A percentile compares a stretch with the other conserved stretches of the same genome.
Evolutionary conservation across 1,140 invertebrate genomes (phyloP).

Genomic region (Frieseomelitta varia): DNA sequence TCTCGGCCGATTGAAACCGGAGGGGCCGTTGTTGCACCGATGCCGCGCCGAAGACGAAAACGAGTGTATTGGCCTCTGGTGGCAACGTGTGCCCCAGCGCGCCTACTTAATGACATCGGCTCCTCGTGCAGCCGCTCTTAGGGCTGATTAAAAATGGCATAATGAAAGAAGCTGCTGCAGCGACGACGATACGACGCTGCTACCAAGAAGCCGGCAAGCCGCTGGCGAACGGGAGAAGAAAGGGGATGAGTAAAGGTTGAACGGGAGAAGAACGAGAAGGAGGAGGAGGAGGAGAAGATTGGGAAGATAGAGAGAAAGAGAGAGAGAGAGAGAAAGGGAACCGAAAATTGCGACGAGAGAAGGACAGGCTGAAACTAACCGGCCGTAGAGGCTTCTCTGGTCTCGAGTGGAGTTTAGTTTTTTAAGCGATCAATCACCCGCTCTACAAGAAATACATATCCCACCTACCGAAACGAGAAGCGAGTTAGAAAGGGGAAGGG

Average conservation of each 20-base stretch:
- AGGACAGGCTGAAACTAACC: conserved; percentile 29
- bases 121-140: conserved; percentile 52
- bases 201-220: conserved; percentile 63
- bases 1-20: conserved; percentile 69
- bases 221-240: conserved; percentile 2
- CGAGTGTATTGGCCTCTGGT: conserved; percentile 40
- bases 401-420: conserved; percentile 67
- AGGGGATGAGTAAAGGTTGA: conserved; percentile 25
- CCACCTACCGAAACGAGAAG: conserved; percentile 66
- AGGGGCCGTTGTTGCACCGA: conserved; percentile 22
- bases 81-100: not conserved
- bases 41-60: conserved; percentile 27
- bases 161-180: conserved; percentile 74
- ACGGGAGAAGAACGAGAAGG: not conserved
- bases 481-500: conserved; percentile 34
- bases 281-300: not conserved
- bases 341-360: conserved; percentile 25
- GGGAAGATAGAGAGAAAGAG: conserved; percentile 18
- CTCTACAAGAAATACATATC: conserved; percentile 73
- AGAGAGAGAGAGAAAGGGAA: conserved; percentile 16
- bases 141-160: conserved; percentile 79
- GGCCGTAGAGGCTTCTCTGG: conserved; percentile 25
- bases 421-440: conserved; percentile 77
- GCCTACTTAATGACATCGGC: conserved; percentile 66
- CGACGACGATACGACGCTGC: conserved; percentile 62